Base-by-base conservation (phyloP, 2,888 invertebrate genomes). In the Tenthredo distinguenda region DNA sequence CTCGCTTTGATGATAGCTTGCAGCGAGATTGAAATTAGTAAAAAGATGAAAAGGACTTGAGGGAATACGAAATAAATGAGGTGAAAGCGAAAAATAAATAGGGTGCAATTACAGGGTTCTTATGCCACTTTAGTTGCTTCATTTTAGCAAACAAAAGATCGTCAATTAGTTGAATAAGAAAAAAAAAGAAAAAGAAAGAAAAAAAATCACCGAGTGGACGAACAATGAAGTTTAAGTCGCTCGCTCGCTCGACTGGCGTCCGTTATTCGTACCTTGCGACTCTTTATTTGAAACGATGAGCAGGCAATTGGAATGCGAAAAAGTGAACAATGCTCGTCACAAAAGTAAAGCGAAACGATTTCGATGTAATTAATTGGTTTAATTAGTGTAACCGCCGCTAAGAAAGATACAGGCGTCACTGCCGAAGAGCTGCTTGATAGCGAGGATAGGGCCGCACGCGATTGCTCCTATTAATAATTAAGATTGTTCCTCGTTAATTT, bases 401-500 rank as follows among this genome's bases (percentile, higher is more conserved):
- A 83, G 83, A 68, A 68, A 83, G 83, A 68, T 65, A 65, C 68
- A 83, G 83, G 43, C 83, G 68, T 83, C 83, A 83, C 71, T 83
- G 40, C 83, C 83, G 83, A 83, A 68, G 68, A 83, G 68, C 26
- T 50, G 34, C 12, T 62, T 65, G 68, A 71, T 50, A 47, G 43
- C 6, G n/a, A 83, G 68, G 68, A 31, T 65, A 43, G 37, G 50
- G 71, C 68, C 31, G 31, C 71, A 50, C 65, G 83, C 83, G 65
- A 85, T 85, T 82, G 82, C 85, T 77, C 82, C 85, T 81, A 85
- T 85, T 85, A 85, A 85, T 85, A 85, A 85, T 82, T 85, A 82
- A 77, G 81, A 85, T 79, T 85, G 85, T 71, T 85, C 81, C 71
- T 85, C 85, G 82, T 85, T 85, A 85, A 85, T 85, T 85, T 85